Conservation (phyloP, 2,888 invertebrate genomes). For the Leucophora obtusa region DNA sequence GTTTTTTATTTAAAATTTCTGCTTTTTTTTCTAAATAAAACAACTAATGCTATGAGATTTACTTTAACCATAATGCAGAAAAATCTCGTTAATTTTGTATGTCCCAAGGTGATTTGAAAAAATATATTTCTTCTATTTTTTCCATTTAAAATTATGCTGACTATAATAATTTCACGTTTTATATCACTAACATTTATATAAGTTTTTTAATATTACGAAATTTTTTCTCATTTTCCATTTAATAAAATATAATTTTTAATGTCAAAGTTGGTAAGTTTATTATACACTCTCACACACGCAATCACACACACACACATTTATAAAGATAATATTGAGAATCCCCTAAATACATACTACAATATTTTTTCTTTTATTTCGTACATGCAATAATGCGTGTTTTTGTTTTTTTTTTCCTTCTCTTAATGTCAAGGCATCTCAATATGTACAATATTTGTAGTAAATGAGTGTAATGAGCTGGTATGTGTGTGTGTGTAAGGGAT, state of each 20-base stretch:
- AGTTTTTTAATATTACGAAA: not conserved
- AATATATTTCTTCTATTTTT: not conserved
- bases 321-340: constrained; percentile 20
- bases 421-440: constrained; percentile 43
- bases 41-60: no score
- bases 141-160: not conserved
- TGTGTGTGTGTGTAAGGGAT: constrained; percentile 9
- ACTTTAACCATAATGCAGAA: no score
- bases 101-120: not conserved
- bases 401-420: constrained; percentile 24
- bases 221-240: not conserved
- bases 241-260: constrained; percentile 17
- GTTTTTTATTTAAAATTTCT: no score
- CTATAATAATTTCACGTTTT: not conserved
- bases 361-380: constrained; percentile 8
- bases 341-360: constrained; percentile 36
- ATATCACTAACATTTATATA: not conserved
- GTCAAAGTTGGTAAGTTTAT: constrained; percentile 22
- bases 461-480: constrained; percentile 7
- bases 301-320: not conserved
- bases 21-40: no score
- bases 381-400: constrained; percentile 47
- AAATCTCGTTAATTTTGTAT: no score
- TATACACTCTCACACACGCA: not conserved
- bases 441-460: not conserved